These are phyloP conservation scores for Aphelenchoides bicaudatus DNA, from an alignment of 2,888 invertebrate genomes.

Conservation along the genomic window DNA sequence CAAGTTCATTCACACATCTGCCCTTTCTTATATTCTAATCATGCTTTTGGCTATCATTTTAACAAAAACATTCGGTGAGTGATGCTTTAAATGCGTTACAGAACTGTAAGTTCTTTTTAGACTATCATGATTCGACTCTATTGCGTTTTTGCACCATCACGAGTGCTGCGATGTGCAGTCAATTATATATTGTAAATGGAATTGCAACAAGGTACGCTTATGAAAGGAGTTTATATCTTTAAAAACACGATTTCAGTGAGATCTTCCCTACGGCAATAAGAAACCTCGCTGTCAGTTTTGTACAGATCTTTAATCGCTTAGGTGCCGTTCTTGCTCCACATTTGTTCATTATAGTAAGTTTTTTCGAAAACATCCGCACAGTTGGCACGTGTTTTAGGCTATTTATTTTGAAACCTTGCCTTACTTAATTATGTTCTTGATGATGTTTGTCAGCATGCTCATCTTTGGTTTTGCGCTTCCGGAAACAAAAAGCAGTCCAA, in stretches of 20 bases:
- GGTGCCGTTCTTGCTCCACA: conserved; percentile 49
- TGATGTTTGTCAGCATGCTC: conserved; percentile 37
- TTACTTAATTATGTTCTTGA: conserved; percentile 43
- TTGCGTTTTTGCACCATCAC: conserved; percentile 29
- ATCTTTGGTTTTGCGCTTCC: conserved; percentile 44
- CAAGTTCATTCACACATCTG: conserved; percentile 34
- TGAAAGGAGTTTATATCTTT: no score
- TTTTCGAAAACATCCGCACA: conserved; percentile 17
- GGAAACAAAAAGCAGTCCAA: conserved; percentile 47
- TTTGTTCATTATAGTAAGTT: conserved; percentile 43
- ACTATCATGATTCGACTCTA: background rate
- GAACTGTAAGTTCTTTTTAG: background rate
- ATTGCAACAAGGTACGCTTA: conserved; percentile 31
- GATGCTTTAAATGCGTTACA: background rate
- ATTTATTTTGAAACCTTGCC: conserved; percentile 47
- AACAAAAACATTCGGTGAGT: conserved; percentile 11
- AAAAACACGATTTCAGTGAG: no score
- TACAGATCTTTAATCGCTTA: conserved; percentile 39
- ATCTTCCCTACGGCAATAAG: conserved; percentile 51
- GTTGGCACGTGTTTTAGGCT: conserved; percentile 24
- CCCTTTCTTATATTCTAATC: conserved; percentile 34
- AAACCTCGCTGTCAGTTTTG: conserved; percentile 44
- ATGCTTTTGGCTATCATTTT: conserved; percentile 24
- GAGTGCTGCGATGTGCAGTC: conserved; percentile 39
- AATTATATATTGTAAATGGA: conserved; percentile 33